These are phyloP conservation scores for Lepus timidus DNA, from an alignment of 2,113 vertebrate genomes.

Conservation along the genomic window DNA sequence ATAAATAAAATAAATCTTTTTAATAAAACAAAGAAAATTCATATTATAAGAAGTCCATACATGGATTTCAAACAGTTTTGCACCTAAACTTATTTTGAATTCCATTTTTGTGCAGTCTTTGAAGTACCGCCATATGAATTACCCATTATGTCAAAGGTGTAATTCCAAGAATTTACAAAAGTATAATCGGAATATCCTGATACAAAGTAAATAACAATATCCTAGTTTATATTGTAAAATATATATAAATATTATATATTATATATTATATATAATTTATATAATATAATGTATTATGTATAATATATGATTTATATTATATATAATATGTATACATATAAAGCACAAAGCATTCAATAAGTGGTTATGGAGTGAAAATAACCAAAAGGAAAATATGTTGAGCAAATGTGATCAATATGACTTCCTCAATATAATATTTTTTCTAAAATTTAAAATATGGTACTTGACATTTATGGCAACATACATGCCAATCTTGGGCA, in stretches of 20 bases:
- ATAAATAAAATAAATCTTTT: too few species aligned
- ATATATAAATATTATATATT: too few species aligned
- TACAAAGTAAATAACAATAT: not conserved
- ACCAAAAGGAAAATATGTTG: not conserved
- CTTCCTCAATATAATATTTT: slow-evolving; percentile 4
- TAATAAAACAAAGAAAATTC: too few species aligned
- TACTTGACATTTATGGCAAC: not conserved
- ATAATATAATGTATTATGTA: too few species aligned
- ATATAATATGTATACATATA: too few species aligned
- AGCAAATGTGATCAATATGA: not conserved
- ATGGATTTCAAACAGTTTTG: too few species aligned
- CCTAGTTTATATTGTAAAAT: not conserved
- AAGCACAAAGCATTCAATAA: not conserved
- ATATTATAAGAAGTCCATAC: too few species aligned
- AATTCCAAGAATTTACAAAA: slow-evolving; percentile 79
- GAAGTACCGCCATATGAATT: not conserved
- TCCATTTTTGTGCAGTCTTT: too few species aligned
- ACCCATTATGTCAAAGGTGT: slow-evolving; percentile 71
- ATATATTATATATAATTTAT: too few species aligned
- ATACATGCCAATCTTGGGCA: not conserved
- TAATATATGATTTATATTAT: too few species aligned
- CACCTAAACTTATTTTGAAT: too few species aligned
- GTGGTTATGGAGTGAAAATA: not conserved
- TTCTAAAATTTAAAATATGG: slow-evolving; percentile 49
- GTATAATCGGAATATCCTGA: slow-evolving; percentile 65